phyloP scores from a whole-genome alignment of 2,797 vertebrate genomes.

The Falco rusticolus region DNA sequence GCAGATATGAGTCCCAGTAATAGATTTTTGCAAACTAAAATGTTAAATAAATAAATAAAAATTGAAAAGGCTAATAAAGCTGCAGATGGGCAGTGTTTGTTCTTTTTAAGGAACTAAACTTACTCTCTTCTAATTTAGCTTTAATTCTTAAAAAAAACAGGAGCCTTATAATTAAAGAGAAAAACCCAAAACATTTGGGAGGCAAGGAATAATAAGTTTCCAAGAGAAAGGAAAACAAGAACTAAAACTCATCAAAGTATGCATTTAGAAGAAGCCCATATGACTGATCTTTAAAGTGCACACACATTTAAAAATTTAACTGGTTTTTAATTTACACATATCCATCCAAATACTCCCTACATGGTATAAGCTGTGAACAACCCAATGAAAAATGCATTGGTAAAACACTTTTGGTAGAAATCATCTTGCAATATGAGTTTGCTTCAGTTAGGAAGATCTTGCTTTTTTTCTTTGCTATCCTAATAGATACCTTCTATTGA shows the following conservation, averaged over 20 bases:
- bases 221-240: not conserved
- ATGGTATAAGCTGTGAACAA: not conserved
- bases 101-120: not conserved
- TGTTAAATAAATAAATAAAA: not conserved
- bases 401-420: not conserved
- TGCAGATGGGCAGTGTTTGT: not conserved
- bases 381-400: not conserved
- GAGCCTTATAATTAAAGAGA: not conserved
- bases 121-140: not conserved
- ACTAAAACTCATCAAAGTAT: not conserved
- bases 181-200: not conserved
- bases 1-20: not conserved
- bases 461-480: not conserved
- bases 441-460: not conserved
- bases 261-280: not conserved
- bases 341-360: not conserved
- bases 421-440: not conserved
- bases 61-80: not conserved
- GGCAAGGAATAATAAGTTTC: not conserved
- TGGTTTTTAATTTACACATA: not conserved
- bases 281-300: not conserved
- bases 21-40: not conserved
- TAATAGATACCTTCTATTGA: not conserved
- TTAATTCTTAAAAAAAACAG: not conserved
- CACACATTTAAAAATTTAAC: accelerated